Evolutionary conservation across 1,140 invertebrate genomes (phyloP).

Genomic region (Steinernema feltiae): DNA sequence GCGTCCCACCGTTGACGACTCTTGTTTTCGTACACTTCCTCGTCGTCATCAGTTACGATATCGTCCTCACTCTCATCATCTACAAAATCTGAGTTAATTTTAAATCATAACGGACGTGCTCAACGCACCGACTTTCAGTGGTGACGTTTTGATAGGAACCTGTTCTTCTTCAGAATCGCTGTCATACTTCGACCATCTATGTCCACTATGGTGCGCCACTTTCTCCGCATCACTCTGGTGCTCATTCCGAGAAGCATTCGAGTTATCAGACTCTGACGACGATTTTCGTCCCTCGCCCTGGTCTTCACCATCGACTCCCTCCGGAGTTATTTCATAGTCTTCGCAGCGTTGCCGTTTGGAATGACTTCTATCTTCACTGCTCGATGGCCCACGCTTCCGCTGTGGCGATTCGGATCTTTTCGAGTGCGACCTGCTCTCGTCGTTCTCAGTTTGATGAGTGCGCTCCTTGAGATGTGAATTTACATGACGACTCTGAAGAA

Average conservation of each 20-base stretch:
- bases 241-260: no score
- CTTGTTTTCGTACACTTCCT: constrained; percentile 17
- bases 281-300: no score
- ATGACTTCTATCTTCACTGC: no score
- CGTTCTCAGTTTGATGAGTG: no score
- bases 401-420: not conserved
- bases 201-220: not conserved
- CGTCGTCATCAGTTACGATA: not conserved
- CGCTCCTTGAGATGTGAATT: not conserved
- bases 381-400: not conserved
- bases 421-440: not conserved
- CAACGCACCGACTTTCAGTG: not conserved
- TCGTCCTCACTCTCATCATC: not conserved
- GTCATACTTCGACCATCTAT: not conserved
- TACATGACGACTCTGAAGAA: not conserved
- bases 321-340: no score
- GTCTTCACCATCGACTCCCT: no score
- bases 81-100: not conserved
- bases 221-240: no score
- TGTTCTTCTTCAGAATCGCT: not conserved
- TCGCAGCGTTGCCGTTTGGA: no score
- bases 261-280: no score
- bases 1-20: constrained; percentile 4
- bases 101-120: no score
- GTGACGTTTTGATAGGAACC: no score